Evolutionary conservation across 2,888 invertebrate species (phyloP).

Genomic region (Polyploca ridens): DNA sequence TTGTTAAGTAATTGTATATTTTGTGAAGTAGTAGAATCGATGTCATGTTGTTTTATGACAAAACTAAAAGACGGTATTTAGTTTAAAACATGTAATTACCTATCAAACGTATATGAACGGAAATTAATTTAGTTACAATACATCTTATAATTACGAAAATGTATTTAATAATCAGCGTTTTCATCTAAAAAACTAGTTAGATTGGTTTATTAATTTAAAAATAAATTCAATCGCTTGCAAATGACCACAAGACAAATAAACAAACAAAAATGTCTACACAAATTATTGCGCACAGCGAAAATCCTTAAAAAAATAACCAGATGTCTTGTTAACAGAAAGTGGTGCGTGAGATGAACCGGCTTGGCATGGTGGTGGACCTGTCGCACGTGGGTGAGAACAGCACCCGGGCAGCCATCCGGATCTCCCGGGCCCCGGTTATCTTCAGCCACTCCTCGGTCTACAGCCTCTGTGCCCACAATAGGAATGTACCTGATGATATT

Average conservation of each 20-base stretch:
- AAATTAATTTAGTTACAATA: too few species aligned
- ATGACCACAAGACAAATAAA: neutral
- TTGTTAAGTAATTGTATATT: too few species aligned
- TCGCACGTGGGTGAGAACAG: slow-evolving; percentile 89
- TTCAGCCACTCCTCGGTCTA: slow-evolving; percentile 91
- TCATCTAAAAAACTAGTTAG: too few species aligned
- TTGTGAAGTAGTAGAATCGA: too few species aligned
- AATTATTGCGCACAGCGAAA: neutral
- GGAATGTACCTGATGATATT: slow-evolving; percentile 89
- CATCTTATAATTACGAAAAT: too few species aligned
- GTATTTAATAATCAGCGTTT: too few species aligned
- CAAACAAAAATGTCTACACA: neutral
- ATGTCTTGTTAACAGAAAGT: slow-evolving; percentile 82
- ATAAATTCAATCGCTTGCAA: neutral
- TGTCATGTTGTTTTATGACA: too few species aligned
- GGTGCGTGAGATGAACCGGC: slow-evolving; percentile 90
- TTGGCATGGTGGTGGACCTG: slow-evolving; percentile 91
- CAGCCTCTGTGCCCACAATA: slow-evolving; percentile 88
- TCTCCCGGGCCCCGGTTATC: slow-evolving; percentile 89
- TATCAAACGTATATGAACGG: too few species aligned
- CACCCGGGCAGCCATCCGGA: slow-evolving; percentile 87
- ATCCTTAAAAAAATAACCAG: neutral
- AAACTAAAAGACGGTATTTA: too few species aligned
- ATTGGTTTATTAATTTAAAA: too few species aligned
- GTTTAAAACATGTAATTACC: too few species aligned